Percentiles rank a stretch among this genome's conserved stretches.
Evolutionary conservation across 2,888 invertebrate genomes (phyloP).

Genomic region (Calameuta pallipes): DNA sequence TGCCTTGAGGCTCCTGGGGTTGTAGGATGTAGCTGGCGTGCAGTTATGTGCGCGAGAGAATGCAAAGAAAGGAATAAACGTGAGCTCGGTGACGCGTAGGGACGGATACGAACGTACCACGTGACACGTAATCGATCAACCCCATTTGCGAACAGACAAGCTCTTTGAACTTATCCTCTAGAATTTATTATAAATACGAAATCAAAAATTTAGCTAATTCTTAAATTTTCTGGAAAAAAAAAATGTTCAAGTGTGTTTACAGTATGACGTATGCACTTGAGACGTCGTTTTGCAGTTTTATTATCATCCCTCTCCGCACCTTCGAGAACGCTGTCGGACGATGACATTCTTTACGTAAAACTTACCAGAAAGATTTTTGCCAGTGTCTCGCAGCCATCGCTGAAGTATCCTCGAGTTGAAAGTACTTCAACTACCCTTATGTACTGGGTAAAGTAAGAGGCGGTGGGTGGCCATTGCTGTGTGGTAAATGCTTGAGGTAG

Average conservation of each 20-base stretch:
- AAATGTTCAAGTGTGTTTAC: background rate
- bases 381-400: background rate
- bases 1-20: conserved; percentile 41
- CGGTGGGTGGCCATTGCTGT: conserved; percentile 35
- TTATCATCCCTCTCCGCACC: background rate
- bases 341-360: background rate
- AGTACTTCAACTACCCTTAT: conserved; percentile 35
- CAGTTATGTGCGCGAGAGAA: conserved; percentile 39
- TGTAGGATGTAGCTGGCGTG: conserved; percentile 41
- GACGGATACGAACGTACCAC: conserved; percentile 28
- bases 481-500: conserved; percentile 14
- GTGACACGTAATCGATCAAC: conserved; percentile 7
- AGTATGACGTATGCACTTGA: background rate
- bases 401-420: background rate
- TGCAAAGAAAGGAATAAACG: conserved; percentile 32
- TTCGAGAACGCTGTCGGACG: background rate
- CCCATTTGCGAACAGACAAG: background rate
- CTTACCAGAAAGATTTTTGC: background rate
- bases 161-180: background rate
- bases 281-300: background rate
- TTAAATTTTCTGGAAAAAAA: background rate
- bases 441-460: conserved; percentile 34
- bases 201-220: background rate
- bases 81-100: conserved; percentile 10
- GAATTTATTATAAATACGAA: background rate